Evolutionary conservation across 2,888 invertebrate genomes (phyloP).

Genomic region (Idaea straminata): DNA sequence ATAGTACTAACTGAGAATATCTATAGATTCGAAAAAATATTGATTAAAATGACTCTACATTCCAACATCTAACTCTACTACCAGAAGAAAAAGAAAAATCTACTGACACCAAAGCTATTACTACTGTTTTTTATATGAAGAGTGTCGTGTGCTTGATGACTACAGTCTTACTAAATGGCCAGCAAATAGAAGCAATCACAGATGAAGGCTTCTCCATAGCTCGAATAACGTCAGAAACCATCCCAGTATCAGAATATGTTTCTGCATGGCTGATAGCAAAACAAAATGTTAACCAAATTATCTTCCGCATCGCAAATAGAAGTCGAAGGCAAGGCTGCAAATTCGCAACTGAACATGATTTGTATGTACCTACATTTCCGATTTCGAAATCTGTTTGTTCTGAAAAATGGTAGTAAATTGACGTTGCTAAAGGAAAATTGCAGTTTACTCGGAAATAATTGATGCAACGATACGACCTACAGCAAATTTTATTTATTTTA

Average conservation of each 20-base stretch:
- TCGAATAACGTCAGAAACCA: slow-evolving; percentile 51
- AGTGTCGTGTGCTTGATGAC: no score
- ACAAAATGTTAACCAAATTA: slow-evolving; percentile 22
- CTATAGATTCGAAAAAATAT: no score
- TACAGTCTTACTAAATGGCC: slow-evolving; percentile 49
- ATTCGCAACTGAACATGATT: slow-evolving; percentile 7
- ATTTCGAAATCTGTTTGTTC: slow-evolving; percentile 26
- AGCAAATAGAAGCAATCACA: slow-evolving; percentile 53
- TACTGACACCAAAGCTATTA: no score
- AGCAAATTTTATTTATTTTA: not conserved
- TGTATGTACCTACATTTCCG: slow-evolving; percentile 11
- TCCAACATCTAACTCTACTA: no score
- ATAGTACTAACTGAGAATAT: no score
- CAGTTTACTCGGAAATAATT: slow-evolving; percentile 19
- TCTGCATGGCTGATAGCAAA: slow-evolving; percentile 32
- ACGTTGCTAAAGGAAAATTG: slow-evolving; percentile 8
- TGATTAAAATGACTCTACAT: no score
- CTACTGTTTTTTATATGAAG: no score
- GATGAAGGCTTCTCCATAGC: slow-evolving; percentile 47
- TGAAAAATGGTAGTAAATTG: slow-evolving; percentile 24
- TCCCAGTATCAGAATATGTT: slow-evolving; percentile 31
- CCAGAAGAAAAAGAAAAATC: no score
- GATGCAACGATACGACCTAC: slow-evolving; percentile 11
- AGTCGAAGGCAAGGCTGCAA: not conserved
- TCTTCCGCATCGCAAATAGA: slow-evolving; percentile 12